phyloP scores from a whole-genome alignment of 1,140 invertebrate genomes.

The Solen grandis region DNA sequence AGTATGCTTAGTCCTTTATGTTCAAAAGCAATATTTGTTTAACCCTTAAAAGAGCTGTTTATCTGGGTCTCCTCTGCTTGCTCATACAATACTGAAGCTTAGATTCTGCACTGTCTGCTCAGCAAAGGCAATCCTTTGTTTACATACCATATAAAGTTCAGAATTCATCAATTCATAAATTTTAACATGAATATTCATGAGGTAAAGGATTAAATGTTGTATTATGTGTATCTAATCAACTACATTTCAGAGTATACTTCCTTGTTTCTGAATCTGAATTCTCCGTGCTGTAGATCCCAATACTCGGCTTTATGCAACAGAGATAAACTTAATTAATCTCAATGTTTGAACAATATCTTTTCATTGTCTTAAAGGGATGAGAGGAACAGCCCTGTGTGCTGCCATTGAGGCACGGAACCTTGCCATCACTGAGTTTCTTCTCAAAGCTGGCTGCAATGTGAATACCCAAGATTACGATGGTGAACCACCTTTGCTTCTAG shows the following conservation, averaged over 20 bases:
- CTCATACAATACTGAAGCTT: no score
- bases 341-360: not conserved
- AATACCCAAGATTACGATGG: slow-evolving; percentile 45
- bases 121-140: no score
- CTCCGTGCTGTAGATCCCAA: not conserved
- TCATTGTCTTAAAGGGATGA: slow-evolving; percentile 32
- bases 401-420: slow-evolving; percentile 38
- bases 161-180: no score
- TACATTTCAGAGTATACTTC: not conserved
- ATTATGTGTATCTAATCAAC: not conserved
- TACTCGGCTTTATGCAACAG: not conserved
- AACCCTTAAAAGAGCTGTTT: no score
- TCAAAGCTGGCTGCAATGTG: slow-evolving; percentile 46
- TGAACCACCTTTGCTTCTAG: slow-evolving; percentile 45
- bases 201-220: not conserved
- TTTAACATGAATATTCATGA: not conserved
- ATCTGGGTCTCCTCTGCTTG: no score
- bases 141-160: no score
- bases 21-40: no score
- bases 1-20: no score
- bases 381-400: slow-evolving; percentile 46
- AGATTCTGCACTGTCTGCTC: no score
- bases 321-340: not conserved
- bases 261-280: not conserved
- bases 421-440: slow-evolving; percentile 36